phyloP scores from a whole-genome alignment of 2,888 invertebrate genomes.

The Neelides folsomi region DNA sequence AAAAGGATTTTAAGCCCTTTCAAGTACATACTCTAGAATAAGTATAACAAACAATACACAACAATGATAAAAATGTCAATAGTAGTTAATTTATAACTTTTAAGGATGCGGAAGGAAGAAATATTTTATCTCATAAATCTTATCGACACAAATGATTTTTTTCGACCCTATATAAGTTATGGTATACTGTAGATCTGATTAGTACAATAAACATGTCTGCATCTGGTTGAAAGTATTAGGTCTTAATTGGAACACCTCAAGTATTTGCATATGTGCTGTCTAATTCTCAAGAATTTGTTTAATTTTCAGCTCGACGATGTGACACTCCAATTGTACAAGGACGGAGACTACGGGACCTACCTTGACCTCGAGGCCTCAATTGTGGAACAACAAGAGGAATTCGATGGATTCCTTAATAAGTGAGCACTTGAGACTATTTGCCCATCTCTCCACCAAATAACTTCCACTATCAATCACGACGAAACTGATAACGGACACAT shows the following conservation, averaged over 20 bases:
- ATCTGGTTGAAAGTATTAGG: too few species aligned
- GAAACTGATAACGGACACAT: not conserved
- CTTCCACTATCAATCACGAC: not conserved
- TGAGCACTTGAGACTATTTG: slow-evolving; percentile 43
- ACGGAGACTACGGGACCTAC: slow-evolving; percentile 93
- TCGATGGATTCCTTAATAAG: slow-evolving; percentile 90
- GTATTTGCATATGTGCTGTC: not conserved
- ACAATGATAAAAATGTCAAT: too few species aligned
- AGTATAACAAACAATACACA: too few species aligned
- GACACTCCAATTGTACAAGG: slow-evolving; percentile 89
- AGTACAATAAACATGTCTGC: not conserved
- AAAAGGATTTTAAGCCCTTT: too few species aligned
- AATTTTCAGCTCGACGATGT: slow-evolving; percentile 87
- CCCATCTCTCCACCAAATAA: not conserved
- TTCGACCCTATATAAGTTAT: too few species aligned
- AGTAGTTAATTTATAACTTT: too few species aligned
- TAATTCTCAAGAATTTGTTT: slow-evolving; percentile 22
- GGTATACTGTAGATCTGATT: not conserved
- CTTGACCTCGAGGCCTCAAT: slow-evolving; percentile 92
- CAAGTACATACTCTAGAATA: too few species aligned
- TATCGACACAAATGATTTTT: too few species aligned
- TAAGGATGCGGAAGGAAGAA: too few species aligned
- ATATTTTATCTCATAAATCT: too few species aligned
- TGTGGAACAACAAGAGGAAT: slow-evolving; percentile 92
- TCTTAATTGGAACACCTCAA: not conserved